These are phyloP conservation scores for Drosophila anomelani DNA, from an alignment of 2,888 invertebrate genomes.

Conservation along the genomic window DNA sequence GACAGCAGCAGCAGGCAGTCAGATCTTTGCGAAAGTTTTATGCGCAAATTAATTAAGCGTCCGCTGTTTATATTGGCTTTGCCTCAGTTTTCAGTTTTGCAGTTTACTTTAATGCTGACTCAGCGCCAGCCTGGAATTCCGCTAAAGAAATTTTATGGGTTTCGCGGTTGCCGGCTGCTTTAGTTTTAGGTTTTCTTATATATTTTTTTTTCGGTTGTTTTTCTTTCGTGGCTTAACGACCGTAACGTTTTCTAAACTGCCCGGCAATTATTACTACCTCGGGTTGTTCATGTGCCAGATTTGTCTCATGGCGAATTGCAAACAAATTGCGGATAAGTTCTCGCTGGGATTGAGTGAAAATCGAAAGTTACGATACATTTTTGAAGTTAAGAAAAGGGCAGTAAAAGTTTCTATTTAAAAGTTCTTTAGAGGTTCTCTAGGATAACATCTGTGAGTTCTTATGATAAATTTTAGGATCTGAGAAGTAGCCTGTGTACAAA, in stretches of 20 bases:
- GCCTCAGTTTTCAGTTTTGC: constrained; percentile 29
- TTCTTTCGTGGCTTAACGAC: constrained; percentile 61
- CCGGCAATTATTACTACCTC: constrained; percentile 37
- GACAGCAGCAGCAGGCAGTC: constrained; percentile 13
- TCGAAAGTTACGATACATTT: constrained; percentile 27
- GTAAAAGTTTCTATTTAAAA: not conserved
- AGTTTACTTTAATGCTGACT: constrained; percentile 35
- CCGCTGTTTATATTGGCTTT: constrained; percentile 54
- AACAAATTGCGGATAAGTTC: constrained; percentile 41
- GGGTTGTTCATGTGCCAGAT: constrained; percentile 34
- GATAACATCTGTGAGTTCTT: not conserved
- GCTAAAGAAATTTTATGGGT: constrained; percentile 58
- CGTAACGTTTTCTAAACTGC: constrained; percentile 62
- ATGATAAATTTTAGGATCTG: not conserved
- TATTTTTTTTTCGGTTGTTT: constrained; percentile 12
- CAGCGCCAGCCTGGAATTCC: constrained; percentile 58
- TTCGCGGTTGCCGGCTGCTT: constrained; percentile 24
- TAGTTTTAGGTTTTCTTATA: constrained; percentile 13
- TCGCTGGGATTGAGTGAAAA: constrained; percentile 28
- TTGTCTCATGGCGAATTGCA: constrained; percentile 26
- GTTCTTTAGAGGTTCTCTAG: not conserved
- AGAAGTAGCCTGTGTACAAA: not conserved
- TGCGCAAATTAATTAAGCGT: constrained; percentile 67
- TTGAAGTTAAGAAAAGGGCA: not conserved
- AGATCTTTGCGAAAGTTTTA: constrained; percentile 69